Evolutionary conservation across 2,113 vertebrate species (phyloP).

Genomic region (Dinomys branickii): DNA sequence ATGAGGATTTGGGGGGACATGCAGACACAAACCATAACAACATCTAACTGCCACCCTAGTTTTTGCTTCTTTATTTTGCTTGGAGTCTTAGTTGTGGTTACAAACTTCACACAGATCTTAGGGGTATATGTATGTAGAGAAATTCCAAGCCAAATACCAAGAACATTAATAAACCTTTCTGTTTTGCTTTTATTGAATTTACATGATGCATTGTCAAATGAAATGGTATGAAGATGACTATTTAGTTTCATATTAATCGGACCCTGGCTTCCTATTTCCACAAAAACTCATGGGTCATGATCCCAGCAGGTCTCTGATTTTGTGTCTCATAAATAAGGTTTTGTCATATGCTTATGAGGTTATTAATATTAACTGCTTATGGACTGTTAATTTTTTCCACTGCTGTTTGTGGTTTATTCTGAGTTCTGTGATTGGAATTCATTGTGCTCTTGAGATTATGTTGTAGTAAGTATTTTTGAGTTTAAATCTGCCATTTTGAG

Average conservation of each 20-base stretch:
- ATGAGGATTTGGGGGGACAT: too few species aligned
- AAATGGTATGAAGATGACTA: neutral
- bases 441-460: neutral
- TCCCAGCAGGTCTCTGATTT: neutral
- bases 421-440: constrained; percentile 8
- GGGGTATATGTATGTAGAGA: neutral
- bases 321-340: constrained; percentile 36
- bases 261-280: neutral
- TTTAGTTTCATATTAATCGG: constrained; percentile 58
- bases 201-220: constrained; percentile 37
- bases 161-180: constrained; percentile 5
- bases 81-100: neutral
- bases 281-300: neutral
- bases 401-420: constrained; percentile 51
- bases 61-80: neutral
- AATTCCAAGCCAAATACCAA: neutral
- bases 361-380: constrained; percentile 62
- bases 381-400: constrained; percentile 3
- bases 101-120: constrained; percentile 20
- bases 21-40: too few species aligned
- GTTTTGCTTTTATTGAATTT: constrained; percentile 41
- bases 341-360: constrained; percentile 30
- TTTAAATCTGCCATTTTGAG: neutral
- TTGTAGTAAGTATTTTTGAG: neutral
- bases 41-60: neutral